phyloP scores from a whole-genome alignment of 2,113 vertebrate genomes.

The Dipodomys spectabilis region DNA sequence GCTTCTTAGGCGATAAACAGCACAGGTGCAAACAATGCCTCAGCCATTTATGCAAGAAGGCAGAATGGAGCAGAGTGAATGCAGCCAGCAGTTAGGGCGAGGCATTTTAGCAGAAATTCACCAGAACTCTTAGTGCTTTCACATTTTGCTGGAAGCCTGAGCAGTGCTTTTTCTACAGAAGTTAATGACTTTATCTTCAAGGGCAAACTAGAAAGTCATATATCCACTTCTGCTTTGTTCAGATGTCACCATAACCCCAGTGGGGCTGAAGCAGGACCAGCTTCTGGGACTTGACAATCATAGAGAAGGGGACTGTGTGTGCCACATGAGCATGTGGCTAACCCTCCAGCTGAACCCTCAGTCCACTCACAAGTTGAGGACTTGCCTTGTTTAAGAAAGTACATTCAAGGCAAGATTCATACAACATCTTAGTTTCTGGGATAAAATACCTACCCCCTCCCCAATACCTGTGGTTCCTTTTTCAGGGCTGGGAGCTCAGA shows the following conservation, averaged over 20 bases:
- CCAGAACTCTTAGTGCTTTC: not conserved
- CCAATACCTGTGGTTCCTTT: not conserved
- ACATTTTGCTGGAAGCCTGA: not conserved
- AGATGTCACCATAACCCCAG: slow-evolving; percentile 51
- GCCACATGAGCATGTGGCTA: no score
- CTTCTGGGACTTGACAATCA: not conserved
- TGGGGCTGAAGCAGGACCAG: not conserved
- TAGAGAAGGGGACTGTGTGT: not conserved
- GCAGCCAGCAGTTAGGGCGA: no score
- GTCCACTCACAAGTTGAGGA: not conserved
- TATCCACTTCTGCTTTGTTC: not conserved
- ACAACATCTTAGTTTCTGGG: not conserved
- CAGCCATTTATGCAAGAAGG: not conserved
- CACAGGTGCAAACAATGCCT: not conserved
- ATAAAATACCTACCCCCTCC: not conserved
- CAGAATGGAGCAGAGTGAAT: not conserved
- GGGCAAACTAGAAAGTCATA: slow-evolving; percentile 30
- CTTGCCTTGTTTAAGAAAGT: not conserved
- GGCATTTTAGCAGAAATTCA: not conserved
- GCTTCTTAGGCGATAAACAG: slow-evolving; percentile 19
- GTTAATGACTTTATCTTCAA: slow-evolving; percentile 49
- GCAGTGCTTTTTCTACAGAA: slow-evolving; percentile 33
- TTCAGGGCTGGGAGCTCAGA: slow-evolving; percentile 30
- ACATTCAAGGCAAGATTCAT: not conserved
- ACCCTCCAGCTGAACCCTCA: not conserved